Base-by-base conservation (phyloP, 2,113 vertebrate species). In the Amazona vittata region DNA sequence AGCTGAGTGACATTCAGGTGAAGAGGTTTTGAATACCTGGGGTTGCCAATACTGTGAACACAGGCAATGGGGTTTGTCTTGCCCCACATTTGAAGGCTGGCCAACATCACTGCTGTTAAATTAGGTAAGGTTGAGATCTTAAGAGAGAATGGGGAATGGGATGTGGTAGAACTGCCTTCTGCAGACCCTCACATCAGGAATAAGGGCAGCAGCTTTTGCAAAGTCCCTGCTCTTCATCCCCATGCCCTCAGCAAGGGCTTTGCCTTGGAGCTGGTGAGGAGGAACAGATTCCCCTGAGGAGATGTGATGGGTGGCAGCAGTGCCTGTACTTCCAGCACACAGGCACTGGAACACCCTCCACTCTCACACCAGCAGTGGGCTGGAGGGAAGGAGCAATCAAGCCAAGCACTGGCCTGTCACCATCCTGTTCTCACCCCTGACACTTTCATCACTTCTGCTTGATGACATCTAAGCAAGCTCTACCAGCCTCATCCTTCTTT, bases 261-360 rank as follows among this genome's bases (percentile, higher is more conserved):
- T 83, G 76, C 18, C 0, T 14, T 57, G 76, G 47, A 55, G 62
- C 33, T 83, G 47, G 22, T 14, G 71, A 50, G 35, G n/a, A 63
- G 47, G 85, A n/a, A 24, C 52, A 69, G 47, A 35, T 62, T 31
- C n/a, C 29, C 50, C 67, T 2, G 5, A n/a, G 62, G 53, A 68
- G 15, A 15, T 0, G 0, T 1, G 21, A 7, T 60, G 50, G 53
- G 7, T 52, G 64, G 41, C 41, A 82, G 68, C 22, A 7, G 47
- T 22, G 60, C 49, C 50, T 57, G 37, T 1, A 1, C 33, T 35
- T 50, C 53, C 49, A 28, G 90, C 44, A 65, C 17, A 8, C 0
- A 13, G 47, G 59, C 65, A 20, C 64, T 11, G 31, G 76, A 73
- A 26, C 53, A 86, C 53, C 57, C 52, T 44, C 21, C 1, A 0